Evolutionary conservation across 2,113 vertebrate species (phyloP), one percentile per base, ranked within the genome.

Genomic region (Crocuta crocuta): DNA sequence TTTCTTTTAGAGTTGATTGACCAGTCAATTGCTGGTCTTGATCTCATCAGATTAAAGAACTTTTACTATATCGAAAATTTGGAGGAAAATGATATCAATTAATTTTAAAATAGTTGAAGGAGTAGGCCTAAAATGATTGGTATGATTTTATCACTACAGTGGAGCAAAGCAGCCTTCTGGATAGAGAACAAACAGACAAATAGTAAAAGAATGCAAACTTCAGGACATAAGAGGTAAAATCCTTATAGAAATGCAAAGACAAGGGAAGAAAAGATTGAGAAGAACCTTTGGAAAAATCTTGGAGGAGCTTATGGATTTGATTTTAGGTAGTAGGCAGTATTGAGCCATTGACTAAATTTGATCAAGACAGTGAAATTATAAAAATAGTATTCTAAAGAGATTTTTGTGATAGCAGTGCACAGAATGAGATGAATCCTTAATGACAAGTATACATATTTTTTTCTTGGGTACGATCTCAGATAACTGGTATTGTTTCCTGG

Each of bases 261-360:
- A 43, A 2, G 10, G 4, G 24, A 86, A 33, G 43, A 73, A 81
- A 91, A 68, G 2, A 13, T n/a, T 19, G 21, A 66, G 17, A 66
- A 85, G 71, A 63, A 79, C 1, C 50, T 90, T 70, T 48, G 24
- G 21, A 28, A 50, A 50, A 13, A n/a, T 39, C 31, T 90, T 26
- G 5, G 50, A 71, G 24, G 26, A 55, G 24, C 4, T 39, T 68
- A 87, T 63, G n/a, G 4, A 43, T 15, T 33, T 63, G 24, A 76
- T 23, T 78, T 65, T 87, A 76, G 19, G 15, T n/a, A 53, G 7
- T 39, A 93, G 50, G 48, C 10, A 48, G 45, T 61, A 81, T 7
- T 91, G 31, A 96, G 26, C n/a, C 26, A 68, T 11, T 94, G 66
- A 58, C 39, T 87, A 13, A 86, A 71, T 95, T 97, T 81, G 43